phyloP scores from a whole-genome alignment of 2,888 invertebrate species.

The Tholera decimalis region DNA sequence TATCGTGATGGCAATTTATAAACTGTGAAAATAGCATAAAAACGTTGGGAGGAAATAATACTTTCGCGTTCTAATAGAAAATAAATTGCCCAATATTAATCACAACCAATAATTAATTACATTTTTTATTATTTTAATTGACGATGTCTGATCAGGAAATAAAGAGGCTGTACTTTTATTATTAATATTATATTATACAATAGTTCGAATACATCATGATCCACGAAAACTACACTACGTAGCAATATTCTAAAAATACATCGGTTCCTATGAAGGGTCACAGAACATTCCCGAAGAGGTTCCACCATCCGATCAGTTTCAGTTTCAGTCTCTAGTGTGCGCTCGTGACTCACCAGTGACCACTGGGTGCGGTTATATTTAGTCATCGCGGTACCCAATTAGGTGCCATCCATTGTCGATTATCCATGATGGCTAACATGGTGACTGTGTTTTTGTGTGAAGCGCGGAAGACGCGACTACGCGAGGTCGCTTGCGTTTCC shows the following conservation, averaged over 20 bases:
- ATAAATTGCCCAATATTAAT: too few species aligned
- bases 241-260: conserved; percentile 8
- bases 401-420: conserved; percentile 60
- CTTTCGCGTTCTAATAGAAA: too few species aligned
- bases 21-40: too few species aligned
- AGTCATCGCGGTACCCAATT: conserved; percentile 48
- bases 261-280: background rate
- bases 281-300: conserved; percentile 4
- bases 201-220: background rate
- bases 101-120: too few species aligned
- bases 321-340: background rate
- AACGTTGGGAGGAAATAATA: too few species aligned
- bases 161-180: too few species aligned
- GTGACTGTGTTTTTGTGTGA: conserved; percentile 69
- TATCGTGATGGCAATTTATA: too few species aligned
- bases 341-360: conserved; percentile 27
- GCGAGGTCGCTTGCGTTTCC: conserved; percentile 71
- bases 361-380: conserved; percentile 49
- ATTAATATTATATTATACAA: too few species aligned
- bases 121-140: too few species aligned
- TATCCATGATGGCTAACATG: conserved; percentile 68
- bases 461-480: conserved; percentile 79
- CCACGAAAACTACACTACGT: background rate
- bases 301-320: background rate
- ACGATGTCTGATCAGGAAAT: too few species aligned